A percentile compares a stretch with the other conserved stretches of the same genome.
Evolutionary conservation across 2,113 vertebrate genomes (phyloP).

Genomic region (Petroica traversi): DNA sequence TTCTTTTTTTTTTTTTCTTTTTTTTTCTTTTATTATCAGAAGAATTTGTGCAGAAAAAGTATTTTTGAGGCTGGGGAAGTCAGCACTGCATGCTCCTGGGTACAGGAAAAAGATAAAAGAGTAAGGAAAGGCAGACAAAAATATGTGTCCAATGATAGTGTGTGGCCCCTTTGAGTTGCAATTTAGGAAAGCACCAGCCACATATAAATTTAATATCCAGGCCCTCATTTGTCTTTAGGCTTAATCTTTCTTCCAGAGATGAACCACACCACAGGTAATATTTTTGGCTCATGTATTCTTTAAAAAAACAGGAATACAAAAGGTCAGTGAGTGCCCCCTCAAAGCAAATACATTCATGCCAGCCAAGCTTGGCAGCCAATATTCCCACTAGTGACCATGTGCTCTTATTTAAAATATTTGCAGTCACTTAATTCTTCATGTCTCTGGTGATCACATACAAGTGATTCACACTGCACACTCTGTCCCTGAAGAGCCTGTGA

Average conservation of each 20-base stretch:
- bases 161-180: background rate
- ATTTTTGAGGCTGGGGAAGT: background rate
- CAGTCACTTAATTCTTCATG: conserved; percentile 33
- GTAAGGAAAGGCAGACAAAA: background rate
- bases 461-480: conserved; percentile 21
- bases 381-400: conserved; percentile 20
- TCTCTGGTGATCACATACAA: conserved; percentile 39
- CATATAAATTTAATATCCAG: background rate
- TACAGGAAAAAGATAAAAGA: background rate
- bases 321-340: background rate
- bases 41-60: background rate
- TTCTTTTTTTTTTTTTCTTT: no score
- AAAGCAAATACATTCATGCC: background rate
- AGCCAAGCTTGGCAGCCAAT: background rate
- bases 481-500: conserved; percentile 50
- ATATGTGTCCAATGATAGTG: background rate
- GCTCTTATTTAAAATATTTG: conserved; percentile 53
- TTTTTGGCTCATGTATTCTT: background rate
- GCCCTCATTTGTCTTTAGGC: background rate
- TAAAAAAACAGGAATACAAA: background rate
- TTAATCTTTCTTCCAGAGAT: background rate
- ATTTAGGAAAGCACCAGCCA: background rate
- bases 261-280: background rate
- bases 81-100: background rate
- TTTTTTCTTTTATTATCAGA: background rate